Evolutionary conservation across 2,888 invertebrate genomes (phyloP), one percentile per base, ranked within the genome.

Genomic region (Acanthacorydalis orientalis): DNA sequence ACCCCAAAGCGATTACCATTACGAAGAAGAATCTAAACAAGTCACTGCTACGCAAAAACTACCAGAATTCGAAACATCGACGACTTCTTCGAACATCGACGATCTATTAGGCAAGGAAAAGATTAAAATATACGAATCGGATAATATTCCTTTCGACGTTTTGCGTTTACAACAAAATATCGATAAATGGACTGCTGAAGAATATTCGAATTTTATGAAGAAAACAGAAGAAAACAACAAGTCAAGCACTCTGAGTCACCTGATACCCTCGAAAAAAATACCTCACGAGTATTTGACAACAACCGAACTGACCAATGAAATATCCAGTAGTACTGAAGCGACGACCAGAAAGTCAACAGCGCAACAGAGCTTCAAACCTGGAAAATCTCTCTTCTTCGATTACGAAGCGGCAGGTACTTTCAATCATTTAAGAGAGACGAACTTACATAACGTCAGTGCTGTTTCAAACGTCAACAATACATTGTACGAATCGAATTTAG

Each of bases 161-260:
- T 73, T 77, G 11, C 77, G 78, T 57, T 65, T 88, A 35, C 87
- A 87, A 59, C 83, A 84, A 54, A 86, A 83, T 54, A 88, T 88
- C 48, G 85, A 88, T 56, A 80, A 81, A 52, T 88, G 88, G 88
- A 88, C 87, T 0, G 80, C 79, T 55, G 80, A 82, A 64, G 80
- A 80, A 55, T 84, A 74, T 60, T 75, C 78, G 1, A 31, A 31
- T 23, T 23, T 23, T 16, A 11, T 41, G 11, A 23, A 11, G 33
- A 72, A 72, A 12, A 65, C 69, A 2, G 70, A 73, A 38, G 48
- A 49, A 23, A 47, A 38, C 15, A 46, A 48, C 55, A 70, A 65
- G 49, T 66, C 69, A 6, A 73, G 74, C 40, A 72, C 69, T 1
- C 55, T 15, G 9, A 73, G 73, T 47, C 72, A 75, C 53, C 72